Evolutionary conservation across 2,888 invertebrate species (phyloP).

Genomic region (Caenorhabditis sulstoni): DNA sequence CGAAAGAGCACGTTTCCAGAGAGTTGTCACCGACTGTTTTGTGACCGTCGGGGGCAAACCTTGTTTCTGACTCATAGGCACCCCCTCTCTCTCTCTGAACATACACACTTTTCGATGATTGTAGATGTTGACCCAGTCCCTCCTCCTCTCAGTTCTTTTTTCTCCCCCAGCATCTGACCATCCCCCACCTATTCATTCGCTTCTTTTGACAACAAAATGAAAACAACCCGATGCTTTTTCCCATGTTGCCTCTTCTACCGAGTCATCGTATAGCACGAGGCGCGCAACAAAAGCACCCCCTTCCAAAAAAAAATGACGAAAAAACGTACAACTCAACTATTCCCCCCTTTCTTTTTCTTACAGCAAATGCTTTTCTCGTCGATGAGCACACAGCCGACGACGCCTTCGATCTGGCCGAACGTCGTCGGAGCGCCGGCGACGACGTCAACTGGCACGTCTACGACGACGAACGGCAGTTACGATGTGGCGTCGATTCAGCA

Average conservation of each 20-base stretch:
- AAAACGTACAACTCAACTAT: not conserved
- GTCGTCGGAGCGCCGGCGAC: not conserved
- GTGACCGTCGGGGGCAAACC: no score
- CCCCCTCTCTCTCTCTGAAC: no score
- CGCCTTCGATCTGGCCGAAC: conserved; percentile 8
- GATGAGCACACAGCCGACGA: conserved; percentile 27
- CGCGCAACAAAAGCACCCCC: no score
- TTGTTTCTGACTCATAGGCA: no score
- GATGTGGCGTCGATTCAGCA: conserved; percentile 12
- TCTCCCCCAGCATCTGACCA: no score
- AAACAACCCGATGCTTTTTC: not conserved
- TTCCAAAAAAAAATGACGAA: conserved; percentile 5
- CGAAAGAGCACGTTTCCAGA: no score
- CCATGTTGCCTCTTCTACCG: no score
- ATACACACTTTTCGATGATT: not conserved
- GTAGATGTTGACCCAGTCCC: not conserved
- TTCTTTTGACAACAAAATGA: not conserved
- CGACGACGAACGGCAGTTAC: not conserved
- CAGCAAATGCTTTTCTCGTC: conserved; percentile 43
- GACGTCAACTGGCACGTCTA: not conserved
- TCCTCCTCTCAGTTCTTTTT: no score
- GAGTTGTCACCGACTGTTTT: no score
- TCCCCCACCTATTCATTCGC: no score
- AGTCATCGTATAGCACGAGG: conserved; percentile 25
- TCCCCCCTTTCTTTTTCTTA: not conserved